Base-by-base conservation (phyloP, 2,888 invertebrate species). In the Crioceris asparagi region DNA sequence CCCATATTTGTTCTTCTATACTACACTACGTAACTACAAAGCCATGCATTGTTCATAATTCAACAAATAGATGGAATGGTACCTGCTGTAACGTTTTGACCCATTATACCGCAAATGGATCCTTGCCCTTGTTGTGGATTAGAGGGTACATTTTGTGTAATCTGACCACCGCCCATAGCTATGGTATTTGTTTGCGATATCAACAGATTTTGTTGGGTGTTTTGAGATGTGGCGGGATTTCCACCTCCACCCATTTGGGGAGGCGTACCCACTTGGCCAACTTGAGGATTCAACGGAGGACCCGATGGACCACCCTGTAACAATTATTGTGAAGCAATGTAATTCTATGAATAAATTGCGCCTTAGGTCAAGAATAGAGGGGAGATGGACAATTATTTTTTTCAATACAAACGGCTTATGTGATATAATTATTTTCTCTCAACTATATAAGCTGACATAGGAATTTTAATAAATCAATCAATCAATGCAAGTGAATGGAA, bases 161-260 rank as follows among this genome's bases (percentile, higher is more conserved):
- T 68, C 52, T 74, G 71, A 7, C 72, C 71, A n/a, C 73, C 72
- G 19, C 71, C 72, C 72, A 74, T 72, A 1, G 72, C 65, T 61
- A 73, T 65, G 1, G 62, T 59, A 40, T 65, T 66, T 1, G 66
- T 65, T 47, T 68, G 68, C 1, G 71, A 70, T 65, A 73, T 70
- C 52, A 72, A 61, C 46, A 72, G 64, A 31, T 69, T 68, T 32
- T 61, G 61, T 32, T 55, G 58, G 5, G 40, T 38, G 14, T 48
- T 49, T 42, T 55, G 54, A 17, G 55, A 50, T 17, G 57, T 51
- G 21, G 53, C 46, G 1, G 60, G 52, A 43, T 60, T 58, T 26
- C 47, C 36, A n/a, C n/a, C n/a, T 6, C 54, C 52, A n/a, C 52
- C 41, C 54, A 59, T 52, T 49, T 62, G 55, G 12, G 53, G 54